A percentile compares a stretch with the other conserved stretches of the same genome.
These are phyloP conservation scores for Proales similis DNA, from an alignment of 1,140 invertebrate species.

Conservation along the genomic window DNA sequence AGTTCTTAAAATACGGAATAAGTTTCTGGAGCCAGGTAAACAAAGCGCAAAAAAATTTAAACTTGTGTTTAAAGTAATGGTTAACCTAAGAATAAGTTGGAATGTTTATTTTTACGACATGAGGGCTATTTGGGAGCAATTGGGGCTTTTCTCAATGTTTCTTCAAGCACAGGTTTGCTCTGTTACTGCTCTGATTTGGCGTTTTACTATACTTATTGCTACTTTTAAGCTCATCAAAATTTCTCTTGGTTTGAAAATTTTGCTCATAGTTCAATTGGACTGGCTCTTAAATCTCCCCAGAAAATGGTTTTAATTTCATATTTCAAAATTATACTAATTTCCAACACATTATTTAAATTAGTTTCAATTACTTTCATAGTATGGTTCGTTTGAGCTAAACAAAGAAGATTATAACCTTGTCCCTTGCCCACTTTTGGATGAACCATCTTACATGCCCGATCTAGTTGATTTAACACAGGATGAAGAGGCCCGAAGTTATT, in stretches of 20 bases:
- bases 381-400: constrained; percentile 66
- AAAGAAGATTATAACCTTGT: constrained; percentile 59
- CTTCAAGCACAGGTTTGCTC: constrained; percentile 58
- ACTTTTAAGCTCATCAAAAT: constrained; percentile 34
- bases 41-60: background rate
- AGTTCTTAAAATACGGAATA: constrained; percentile 90
- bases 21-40: constrained; percentile 78
- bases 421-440: constrained; percentile 60
- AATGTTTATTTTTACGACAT: constrained; percentile 89
- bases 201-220: constrained; percentile 26
- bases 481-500: constrained; percentile 77
- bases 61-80: background rate
- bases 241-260: constrained; percentile 68
- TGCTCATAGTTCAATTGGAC: constrained; percentile 64
- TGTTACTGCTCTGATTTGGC: background rate
- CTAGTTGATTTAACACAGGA: constrained; percentile 77
- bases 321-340: background rate
- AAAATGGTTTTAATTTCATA: background rate
- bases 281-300: background rate
- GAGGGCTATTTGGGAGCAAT: constrained; percentile 55
- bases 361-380: constrained; percentile 38
- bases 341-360: background rate
- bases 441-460: constrained; percentile 70
- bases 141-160: constrained; percentile 57
- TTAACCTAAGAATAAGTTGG: constrained; percentile 71